Base-by-base conservation (phyloP, 2,113 vertebrate species). In the Bostrychus sinensis region DNA sequence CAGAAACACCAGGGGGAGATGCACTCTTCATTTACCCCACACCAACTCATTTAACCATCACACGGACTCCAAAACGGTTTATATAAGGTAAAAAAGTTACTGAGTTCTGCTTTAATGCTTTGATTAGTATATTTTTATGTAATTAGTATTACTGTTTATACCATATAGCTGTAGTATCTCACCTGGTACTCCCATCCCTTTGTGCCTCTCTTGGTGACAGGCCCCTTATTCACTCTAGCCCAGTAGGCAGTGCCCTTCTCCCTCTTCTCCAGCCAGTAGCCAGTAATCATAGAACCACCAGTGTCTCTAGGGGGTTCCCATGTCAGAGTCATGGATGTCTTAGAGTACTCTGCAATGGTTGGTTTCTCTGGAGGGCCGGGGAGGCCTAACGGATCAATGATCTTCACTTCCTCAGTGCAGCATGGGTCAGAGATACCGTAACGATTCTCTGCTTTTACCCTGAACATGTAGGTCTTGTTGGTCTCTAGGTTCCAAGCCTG, bases 211-310 rank as follows among this genome's bases (percentile, higher is more conserved):
- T 98, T 98, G 63, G 95, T 94, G 74, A 98, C 87, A 0, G 95
- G 93, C 76, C 89, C 83, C 86, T 97, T 93, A 80, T 95, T 98
- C 62, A 94, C 94, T 74, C 92, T 95, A 77, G 96, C 90, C 97
- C 97, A 99, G 76, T 99, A 95, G 64, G 75, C 82, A 2, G 94
- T 92, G 57, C 94, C 95, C 45, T 94, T 95, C 74, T 98, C 95
- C 86, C 94, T 94, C 81, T 98, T 99, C 85, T 99, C 97, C 62
- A 98, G 71, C 96, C 96, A 99, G 81, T 99, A 99, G 66, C 97
- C 96, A 46, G 92, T 93, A 63, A 99, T 96, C 42, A 88, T 91
- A 71, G 95, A 93, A 56, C 97, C 97, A 0, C 97, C 97, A 8
- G 90, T 93, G 66, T 96, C 92, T 86, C 92, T 70, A 58, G 97